Conservation (phyloP, 23 tunicate species). For the Ciona savignyi region DNA sequence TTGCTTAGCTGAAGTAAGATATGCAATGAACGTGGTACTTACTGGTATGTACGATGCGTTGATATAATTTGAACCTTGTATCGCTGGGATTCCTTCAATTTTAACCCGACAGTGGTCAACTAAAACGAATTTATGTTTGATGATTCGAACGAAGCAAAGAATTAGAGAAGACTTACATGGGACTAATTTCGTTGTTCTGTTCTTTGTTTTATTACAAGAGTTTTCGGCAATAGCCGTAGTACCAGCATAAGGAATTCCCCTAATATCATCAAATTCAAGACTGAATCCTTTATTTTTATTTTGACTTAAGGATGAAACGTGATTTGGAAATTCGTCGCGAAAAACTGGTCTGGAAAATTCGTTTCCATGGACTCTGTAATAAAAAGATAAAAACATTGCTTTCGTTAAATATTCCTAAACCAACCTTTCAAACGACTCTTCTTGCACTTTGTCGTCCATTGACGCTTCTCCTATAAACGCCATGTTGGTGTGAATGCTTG, state of each 20-base stretch:
- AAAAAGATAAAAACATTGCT: too few species aligned
- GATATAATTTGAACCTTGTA: constrained; percentile 70
- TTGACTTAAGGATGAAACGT: constrained; percentile 23
- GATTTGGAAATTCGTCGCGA: constrained; percentile 24
- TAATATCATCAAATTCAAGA: constrained; percentile 49
- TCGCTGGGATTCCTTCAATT: constrained; percentile 28
- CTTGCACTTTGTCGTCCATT: too few species aligned
- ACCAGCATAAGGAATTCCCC: constrained; percentile 21
- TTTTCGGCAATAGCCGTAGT: constrained; percentile 33
- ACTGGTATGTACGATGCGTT: constrained; percentile 68
- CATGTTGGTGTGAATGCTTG: constrained; percentile 13
- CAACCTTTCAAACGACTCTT: too few species aligned
- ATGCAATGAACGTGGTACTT: too few species aligned
- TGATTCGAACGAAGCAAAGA: too few species aligned
- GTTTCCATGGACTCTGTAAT: too few species aligned
- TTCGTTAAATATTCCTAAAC: too few species aligned
- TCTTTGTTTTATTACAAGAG: constrained; percentile 43
- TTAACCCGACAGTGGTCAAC: constrained; percentile 60
- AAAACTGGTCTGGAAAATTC: constrained; percentile 32
- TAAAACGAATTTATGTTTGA: constrained; percentile 8
- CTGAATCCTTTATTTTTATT: constrained; percentile 63
- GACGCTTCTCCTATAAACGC: constrained; percentile 21
- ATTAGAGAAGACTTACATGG: constrained; percentile 78
- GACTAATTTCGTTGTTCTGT: constrained; percentile 30
- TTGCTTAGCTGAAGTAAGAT: too few species aligned